These are phyloP conservation scores for Gallirallus australis DNA, from an alignment of 2,797 vertebrate genomes.

Conservation along the genomic window DNA sequence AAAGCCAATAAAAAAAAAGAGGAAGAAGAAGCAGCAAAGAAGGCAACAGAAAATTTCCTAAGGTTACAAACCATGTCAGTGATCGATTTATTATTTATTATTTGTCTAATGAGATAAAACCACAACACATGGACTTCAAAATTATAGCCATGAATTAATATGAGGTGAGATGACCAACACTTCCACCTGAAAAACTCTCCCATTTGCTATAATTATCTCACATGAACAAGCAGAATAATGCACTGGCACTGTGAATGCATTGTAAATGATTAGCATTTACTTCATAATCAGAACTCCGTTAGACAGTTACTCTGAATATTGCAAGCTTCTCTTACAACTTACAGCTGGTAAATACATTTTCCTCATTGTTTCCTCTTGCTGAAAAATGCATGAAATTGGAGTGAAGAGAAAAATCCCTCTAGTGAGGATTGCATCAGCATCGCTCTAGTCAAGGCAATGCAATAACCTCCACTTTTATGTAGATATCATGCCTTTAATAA, in stretches of 20 bases:
- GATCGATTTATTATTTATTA: not conserved
- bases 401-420: not conserved
- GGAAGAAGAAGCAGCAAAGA: not conserved
- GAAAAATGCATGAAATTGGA: constrained; percentile 27
- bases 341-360: not conserved
- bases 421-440: not conserved
- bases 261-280: not conserved
- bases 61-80: not conserved
- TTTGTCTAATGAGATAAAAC: not conserved
- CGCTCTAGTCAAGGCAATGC: not conserved
- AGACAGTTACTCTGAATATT: not conserved
- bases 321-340: not conserved
- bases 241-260: not conserved
- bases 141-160: not conserved
- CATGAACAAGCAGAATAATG: not conserved
- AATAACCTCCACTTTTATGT: not conserved
- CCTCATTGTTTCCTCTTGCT: not conserved
- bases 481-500: not conserved
- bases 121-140: not conserved
- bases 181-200: constrained; percentile 5
- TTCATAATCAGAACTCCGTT: not conserved
- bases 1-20: too few species aligned
- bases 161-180: not conserved
- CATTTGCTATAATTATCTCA: not conserved
- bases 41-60: not conserved